Conservation (phyloP, 2,113 vertebrate species). For the Siniperca chuatsi region DNA sequence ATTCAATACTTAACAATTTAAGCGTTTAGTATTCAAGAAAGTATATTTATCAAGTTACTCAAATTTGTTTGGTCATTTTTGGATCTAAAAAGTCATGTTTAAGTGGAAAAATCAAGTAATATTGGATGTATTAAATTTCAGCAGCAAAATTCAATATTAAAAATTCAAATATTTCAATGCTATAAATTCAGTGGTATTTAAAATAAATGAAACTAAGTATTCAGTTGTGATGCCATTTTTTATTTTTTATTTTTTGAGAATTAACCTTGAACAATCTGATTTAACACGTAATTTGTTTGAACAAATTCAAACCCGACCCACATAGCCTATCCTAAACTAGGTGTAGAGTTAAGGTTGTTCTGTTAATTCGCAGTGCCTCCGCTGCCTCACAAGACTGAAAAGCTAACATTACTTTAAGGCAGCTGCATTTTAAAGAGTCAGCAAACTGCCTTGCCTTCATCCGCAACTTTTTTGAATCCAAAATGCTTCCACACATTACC, state of each 20-base stretch:
- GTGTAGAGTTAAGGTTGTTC: not conserved
- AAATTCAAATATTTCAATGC: not conserved
- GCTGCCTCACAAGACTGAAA: not conserved
- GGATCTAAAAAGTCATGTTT: not conserved
- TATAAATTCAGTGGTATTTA: not conserved
- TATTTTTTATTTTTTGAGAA: too few relatives aligned
- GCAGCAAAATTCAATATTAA: not conserved
- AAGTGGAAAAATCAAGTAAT: not conserved
- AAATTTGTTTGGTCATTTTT: too few relatives aligned
- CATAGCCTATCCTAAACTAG: not conserved
- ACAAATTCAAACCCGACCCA: not conserved
- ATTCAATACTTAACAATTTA: not conserved
- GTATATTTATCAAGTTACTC: too few relatives aligned
- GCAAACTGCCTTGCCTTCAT: not conserved
- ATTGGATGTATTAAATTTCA: not conserved
- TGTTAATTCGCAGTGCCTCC: not conserved
- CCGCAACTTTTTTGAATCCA: not conserved
- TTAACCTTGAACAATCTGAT: too few relatives aligned
- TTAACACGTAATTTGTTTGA: not conserved
- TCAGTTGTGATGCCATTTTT: not conserved
- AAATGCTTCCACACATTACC: not conserved
- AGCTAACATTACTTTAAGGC: not conserved
- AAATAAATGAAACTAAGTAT: not conserved
- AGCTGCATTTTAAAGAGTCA: not conserved
- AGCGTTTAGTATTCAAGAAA: too few relatives aligned